Evolutionary conservation across 2,113 vertebrate genomes (phyloP).

Genomic region (Seriola aureovittata): DNA sequence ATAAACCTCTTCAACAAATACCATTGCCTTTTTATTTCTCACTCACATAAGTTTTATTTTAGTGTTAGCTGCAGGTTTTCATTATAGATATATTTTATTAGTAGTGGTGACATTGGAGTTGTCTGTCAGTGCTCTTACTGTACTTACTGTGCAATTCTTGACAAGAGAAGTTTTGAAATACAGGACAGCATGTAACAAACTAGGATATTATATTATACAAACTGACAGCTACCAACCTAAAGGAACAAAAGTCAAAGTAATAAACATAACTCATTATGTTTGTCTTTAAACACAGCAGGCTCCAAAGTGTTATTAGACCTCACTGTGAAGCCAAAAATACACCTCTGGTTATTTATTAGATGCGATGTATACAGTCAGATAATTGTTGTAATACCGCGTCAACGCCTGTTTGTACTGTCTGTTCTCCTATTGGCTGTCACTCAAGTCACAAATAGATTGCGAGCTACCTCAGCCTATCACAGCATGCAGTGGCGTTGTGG

Average conservation of each 20-base stretch:
- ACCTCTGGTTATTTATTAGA: background rate
- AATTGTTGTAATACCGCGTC: background rate
- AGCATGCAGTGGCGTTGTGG: rapidly evolving
- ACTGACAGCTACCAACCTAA: no score
- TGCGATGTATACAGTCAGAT: background rate
- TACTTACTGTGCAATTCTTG: background rate
- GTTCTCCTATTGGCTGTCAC: slow-evolving; percentile 45
- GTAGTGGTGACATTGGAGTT: background rate
- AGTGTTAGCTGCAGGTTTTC: background rate
- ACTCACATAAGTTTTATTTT: background rate
- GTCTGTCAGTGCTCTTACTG: background rate
- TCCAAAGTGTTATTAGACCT: no score
- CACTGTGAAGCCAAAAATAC: background rate
- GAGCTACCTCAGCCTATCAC: slow-evolving; percentile 45
- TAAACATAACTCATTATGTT: no score
- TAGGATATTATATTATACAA: no score
- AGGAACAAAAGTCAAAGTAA: background rate
- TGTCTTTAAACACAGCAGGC: no score
- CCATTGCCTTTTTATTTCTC: background rate
- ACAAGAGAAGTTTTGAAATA: background rate
- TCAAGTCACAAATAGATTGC: slow-evolving; percentile 15
- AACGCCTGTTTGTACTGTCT: rapidly evolving
- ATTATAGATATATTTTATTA: background rate
- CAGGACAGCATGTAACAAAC: background rate
- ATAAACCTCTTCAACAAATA: slow-evolving; percentile 75